These are phyloP conservation scores for Suricata suricatta DNA, from an alignment of 2,113 vertebrate species.

Conservation along the genomic window DNA sequence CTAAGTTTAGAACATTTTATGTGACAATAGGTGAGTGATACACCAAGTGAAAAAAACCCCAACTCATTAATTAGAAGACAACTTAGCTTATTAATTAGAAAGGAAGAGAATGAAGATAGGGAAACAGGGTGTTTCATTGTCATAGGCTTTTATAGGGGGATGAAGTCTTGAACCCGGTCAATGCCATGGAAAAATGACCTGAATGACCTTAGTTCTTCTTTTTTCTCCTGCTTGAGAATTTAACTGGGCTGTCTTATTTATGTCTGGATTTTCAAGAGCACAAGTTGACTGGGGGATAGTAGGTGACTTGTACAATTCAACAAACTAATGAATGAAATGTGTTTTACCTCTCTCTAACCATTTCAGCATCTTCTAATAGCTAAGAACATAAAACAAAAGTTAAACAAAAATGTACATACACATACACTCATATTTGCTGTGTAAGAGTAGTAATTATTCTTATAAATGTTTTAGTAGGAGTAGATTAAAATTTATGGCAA, in stretches of 20 bases:
- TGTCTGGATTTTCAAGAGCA: not conserved
- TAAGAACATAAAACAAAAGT: not conserved
- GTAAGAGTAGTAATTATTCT: not conserved
- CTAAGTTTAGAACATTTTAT: not conserved
- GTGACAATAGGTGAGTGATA: not conserved
- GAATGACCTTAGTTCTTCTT: not conserved
- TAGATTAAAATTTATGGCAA: not conserved
- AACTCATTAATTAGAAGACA: not conserved
- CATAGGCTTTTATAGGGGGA: not conserved
- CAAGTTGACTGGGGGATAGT: not conserved
- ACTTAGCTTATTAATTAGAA: not conserved
- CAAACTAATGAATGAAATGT: not conserved
- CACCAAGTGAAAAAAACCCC: not conserved
- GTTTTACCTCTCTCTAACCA: not conserved
- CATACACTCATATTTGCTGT: not conserved
- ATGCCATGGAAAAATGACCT: not conserved
- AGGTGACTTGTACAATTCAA: not conserved
- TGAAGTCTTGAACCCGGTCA: not conserved
- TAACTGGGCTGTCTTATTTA: not conserved
- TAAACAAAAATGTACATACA: not conserved
- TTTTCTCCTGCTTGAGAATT: not conserved
- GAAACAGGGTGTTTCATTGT: not conserved
- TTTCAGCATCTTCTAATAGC: not conserved
- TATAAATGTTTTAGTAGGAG: not conserved
- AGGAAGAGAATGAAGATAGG: not conserved